A percentile compares a stretch with the other conserved stretches of the same genome.
Conservation (phyloP, 2,797 vertebrate species). For the Loriculus beryllinus region DNA sequence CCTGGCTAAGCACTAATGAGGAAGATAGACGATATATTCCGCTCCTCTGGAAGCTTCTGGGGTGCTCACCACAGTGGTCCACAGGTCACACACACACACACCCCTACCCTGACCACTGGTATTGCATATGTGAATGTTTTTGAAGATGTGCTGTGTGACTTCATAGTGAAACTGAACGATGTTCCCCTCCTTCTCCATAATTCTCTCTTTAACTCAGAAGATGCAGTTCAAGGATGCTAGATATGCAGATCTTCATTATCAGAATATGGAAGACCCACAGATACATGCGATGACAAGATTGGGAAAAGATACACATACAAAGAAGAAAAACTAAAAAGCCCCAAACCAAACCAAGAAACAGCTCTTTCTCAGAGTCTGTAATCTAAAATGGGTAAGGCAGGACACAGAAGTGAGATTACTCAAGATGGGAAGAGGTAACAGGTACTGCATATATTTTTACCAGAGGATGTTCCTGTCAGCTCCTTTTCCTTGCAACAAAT, state of each 20-base stretch:
- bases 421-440: neutral
- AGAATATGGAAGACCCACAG: neutral
- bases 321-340: neutral
- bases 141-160: neutral
- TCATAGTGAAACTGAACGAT: neutral
- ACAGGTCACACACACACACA: neutral
- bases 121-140: neutral
- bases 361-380: neutral
- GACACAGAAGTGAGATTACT: neutral
- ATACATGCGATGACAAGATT: neutral
- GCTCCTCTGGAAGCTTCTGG: neutral
- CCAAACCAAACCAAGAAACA: neutral
- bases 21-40: neutral
- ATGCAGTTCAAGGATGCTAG: neutral
- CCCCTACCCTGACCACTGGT: neutral
- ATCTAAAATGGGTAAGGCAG: neutral
- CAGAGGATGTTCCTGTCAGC: neutral
- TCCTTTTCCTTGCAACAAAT: neutral
- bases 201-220: neutral
- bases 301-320: neutral
- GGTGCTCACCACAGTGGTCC: neutral
- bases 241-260: neutral
- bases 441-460: neutral
- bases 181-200: neutral
- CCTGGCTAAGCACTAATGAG: neutral